Conservation (phyloP, 2,888 invertebrate species). For the Polymixis flavicincta region DNA sequence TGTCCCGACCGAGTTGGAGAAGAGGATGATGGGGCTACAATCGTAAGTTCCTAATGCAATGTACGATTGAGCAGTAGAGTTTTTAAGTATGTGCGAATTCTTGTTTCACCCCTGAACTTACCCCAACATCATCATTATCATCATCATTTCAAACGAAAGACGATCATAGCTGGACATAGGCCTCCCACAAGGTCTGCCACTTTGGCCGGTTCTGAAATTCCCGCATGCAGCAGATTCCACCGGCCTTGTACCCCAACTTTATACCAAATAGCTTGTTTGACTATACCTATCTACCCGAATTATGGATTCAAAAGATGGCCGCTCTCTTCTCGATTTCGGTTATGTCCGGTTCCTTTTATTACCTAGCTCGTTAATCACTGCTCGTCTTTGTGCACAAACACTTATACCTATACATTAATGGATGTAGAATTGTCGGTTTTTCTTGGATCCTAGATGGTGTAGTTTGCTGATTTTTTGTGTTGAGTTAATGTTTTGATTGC, state of each 20-base stretch:
- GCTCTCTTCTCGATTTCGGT: slow-evolving; percentile 62
- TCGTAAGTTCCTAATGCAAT: background rate
- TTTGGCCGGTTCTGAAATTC: no score
- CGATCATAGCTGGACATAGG: no score
- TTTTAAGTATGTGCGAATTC: background rate
- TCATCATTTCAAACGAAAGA: no score
- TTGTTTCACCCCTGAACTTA: background rate
- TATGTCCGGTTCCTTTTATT: slow-evolving; percentile 70
- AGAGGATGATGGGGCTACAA: background rate
- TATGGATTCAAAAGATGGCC: slow-evolving; percentile 61
- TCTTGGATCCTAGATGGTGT: slow-evolving; percentile 24
- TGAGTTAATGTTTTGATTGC: background rate
- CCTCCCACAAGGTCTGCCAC: no score
- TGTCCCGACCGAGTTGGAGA: background rate
- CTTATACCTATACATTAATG: slow-evolving; percentile 34
- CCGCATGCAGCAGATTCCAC: no score
- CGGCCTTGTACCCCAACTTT: no score
- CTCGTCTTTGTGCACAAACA: slow-evolving; percentile 58
- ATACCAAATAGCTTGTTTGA: background rate
- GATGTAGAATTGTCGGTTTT: slow-evolving; percentile 43
- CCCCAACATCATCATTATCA: background rate
- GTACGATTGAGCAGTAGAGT: background rate
- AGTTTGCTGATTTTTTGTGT: slow-evolving; percentile 4
- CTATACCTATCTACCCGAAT: slow-evolving; percentile 27
- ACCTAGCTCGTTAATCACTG: slow-evolving; percentile 74